Evolutionary conservation across 2,113 vertebrate genomes (phyloP), one percentile per base, ranked within the genome.

Genomic region (Micronycteris hirsuta): DNA sequence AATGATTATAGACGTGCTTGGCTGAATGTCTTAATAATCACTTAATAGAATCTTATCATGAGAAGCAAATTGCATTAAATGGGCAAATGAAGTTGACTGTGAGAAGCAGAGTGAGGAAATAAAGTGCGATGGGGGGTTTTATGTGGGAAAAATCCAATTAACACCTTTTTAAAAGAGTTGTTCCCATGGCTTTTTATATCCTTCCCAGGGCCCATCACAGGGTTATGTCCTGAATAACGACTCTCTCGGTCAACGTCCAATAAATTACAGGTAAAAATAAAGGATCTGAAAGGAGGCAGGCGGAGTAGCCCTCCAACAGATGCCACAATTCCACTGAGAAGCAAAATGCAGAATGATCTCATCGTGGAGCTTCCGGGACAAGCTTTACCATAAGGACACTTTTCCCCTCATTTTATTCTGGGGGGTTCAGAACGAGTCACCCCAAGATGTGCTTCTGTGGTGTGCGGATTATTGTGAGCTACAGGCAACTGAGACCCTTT

Each of bases 11-110:
- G 89, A 96, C 43, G 68, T 93, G 92, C 97, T 98, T 97, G 97
- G 93, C 96, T 97, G 94, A 96, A 97, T 96, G 98, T 97, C 93
- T 98, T 98, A 83, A 97, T 98, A 97, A 98, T 98, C 94, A 97
- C 96, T 97, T 96, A 97, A 96, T 97, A 93, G 93, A 96, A 96
- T 97, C 97, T 98, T 94, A 97, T 97, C 96, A 88, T 80, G 96
- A 95, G 97, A 97, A 85, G 96, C 97, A 97, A 98, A 97, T 86
- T 95, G 93, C 93, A 87, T 95, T 97, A 96, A 97, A 92, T 96
- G 94, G 81, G 96, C 91, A 97, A 98, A 98, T 98, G 97, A 98
- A 97, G 77, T 95, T 95, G 97, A 95, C 92, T 88, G 12, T 97
- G 97, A 98, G 96, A 98, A 96, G 95, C 43, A 43, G 80, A 92